A percentile compares a stretch with the other conserved stretches of the same genome.
phyloP scores from a whole-genome alignment of 2,888 invertebrate genomes.

The Syritta pipiens region DNA sequence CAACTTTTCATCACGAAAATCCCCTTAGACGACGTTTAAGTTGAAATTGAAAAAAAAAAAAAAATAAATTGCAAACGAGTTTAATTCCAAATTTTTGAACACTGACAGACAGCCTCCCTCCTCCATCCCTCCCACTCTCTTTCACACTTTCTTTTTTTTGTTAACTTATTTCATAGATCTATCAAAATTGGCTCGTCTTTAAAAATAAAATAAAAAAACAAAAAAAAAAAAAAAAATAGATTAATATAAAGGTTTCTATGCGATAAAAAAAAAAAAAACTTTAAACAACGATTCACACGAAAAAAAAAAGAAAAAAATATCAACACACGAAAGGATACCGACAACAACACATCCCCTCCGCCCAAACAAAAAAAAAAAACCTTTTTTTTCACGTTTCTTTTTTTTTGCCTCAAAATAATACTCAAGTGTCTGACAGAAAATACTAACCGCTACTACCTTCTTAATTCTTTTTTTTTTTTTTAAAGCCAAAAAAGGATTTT shows the following conservation, averaged over 20 bases:
- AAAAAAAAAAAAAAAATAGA: neutral
- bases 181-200: neutral
- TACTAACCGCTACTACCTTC: conserved; percentile 68
- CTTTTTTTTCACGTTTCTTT: neutral
- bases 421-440: conserved; percentile 48
- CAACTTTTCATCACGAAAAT: no score
- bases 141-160: neutral
- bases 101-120: no score
- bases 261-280: conserved; percentile 2
- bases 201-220: neutral
- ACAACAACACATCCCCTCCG: no score
- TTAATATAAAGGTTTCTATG: conserved; percentile 26
- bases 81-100: no score
- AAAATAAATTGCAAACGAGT: no score
- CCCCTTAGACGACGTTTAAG: no score
- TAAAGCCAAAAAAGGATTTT: no score
- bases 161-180: conserved; percentile 3
- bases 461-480: conserved; percentile 22
- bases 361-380: neutral
- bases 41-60: no score
- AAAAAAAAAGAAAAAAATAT: neutral
- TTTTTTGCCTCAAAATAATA: conserved; percentile 26
- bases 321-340: conserved; percentile 44
- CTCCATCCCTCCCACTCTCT: neutral
- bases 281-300: conserved; percentile 30